A percentile compares a stretch with the other conserved stretches of the same genome.
Evolutionary conservation across 2,113 vertebrate species (phyloP).

Genomic region (Sisor rabdophorus): DNA sequence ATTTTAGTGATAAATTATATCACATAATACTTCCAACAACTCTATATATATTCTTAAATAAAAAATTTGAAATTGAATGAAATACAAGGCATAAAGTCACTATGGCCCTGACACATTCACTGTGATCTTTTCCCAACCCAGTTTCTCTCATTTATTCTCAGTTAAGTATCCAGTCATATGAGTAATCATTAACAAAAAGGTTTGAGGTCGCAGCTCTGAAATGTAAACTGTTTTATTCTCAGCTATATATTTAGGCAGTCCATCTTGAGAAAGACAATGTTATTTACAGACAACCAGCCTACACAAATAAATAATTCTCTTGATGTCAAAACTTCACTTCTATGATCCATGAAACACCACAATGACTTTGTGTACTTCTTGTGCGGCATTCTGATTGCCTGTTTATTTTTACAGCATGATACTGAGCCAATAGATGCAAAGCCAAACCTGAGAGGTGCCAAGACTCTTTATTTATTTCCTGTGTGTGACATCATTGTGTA

Average conservation of each 20-base stretch:
- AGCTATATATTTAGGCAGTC: constrained; percentile 85
- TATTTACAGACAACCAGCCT: constrained; percentile 93
- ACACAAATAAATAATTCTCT: constrained; percentile 93
- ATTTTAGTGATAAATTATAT: not conserved
- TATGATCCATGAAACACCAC: constrained; percentile 91
- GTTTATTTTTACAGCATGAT: constrained; percentile 89
- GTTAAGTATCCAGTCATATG: constrained; percentile 66
- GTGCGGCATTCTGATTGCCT: constrained; percentile 90
- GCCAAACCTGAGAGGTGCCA: constrained; percentile 80
- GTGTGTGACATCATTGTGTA: constrained; percentile 88
- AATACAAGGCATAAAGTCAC: not conserved
- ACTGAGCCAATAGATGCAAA: constrained; percentile 80
- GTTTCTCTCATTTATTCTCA: constrained; percentile 25
- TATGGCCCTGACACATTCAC: constrained; percentile 3
- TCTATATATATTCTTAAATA: not conserved
- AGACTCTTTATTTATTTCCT: constrained; percentile 78
- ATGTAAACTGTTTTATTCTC: constrained; percentile 83
- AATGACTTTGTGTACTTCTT: constrained; percentile 90
- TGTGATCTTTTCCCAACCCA: constrained; percentile 1
- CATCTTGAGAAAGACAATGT: constrained; percentile 84
- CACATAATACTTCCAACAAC: not conserved
- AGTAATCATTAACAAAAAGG: constrained; percentile 93
- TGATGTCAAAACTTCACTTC: constrained; percentile 91
- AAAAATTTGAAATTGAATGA: not conserved
- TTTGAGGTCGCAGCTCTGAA: constrained; percentile 81